Base-by-base conservation (phyloP, 2,113 vertebrate genomes). In the Rhinopomastus cyanomelas region DNA sequence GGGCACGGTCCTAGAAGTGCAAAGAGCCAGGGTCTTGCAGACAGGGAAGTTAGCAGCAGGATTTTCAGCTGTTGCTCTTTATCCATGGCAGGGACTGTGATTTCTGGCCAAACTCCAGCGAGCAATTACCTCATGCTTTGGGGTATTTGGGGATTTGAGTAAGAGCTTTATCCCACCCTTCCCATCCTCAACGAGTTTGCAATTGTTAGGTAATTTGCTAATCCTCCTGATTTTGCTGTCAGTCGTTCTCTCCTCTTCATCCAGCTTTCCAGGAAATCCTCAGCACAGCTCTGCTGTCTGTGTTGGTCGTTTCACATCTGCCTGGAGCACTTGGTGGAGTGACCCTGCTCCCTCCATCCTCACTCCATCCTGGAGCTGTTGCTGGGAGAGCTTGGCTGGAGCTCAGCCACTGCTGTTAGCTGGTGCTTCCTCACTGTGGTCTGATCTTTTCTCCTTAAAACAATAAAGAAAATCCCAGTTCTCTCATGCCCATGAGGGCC, bases 261-360 rank as follows among this genome's bases (percentile, higher is more conserved):
- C 52, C 56, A 11, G 77, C 69, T 71, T 71, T 57, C 69, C 81
- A 44, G 90, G 85, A 74, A 69, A 52, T n/a, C 48, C 81, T 56
- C 60, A 5, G 81, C 3, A 5, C 46, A 61, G 69, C 56, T 53
- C 68, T 57, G 8, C 32, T 8, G 2, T 16, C 52, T 56, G 37
- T 2, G 1, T 46, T 37, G 0, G 0, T 36, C 5, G 16, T 72
- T 76, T 60, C 1, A 1, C 55, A 17, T 86, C 84, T 13, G 6
- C 56, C 36, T 22, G 64, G 68, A 76, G 89, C 19, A 0, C n/a
- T 26, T 8, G 57, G 29, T 56, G 66, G 21, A 27, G 23, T 8
- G 36, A 30, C n/a, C 49, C 36, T 2, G 0, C 12, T 67, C n/a
- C 67, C 30, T 79, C 42, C 6, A 81, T 59, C 49, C 73, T 25